Percentiles rank a stretch among this genome's conserved stretches.
phyloP scores from a whole-genome alignment of 2,797 vertebrate genomes.

The Holocentrus rufus region DNA sequence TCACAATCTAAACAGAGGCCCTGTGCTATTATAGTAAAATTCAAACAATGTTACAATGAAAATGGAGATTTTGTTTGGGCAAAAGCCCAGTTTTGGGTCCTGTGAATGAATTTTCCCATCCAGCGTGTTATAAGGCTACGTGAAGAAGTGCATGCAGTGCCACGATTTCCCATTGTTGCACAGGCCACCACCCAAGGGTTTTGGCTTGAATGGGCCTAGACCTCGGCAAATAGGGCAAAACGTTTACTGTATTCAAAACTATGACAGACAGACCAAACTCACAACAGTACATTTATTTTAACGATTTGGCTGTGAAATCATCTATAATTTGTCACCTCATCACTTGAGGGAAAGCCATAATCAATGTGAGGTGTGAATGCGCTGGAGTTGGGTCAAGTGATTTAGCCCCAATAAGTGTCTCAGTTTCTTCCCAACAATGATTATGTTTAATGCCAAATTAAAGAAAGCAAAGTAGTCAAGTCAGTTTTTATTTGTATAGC shows the following conservation, averaged over 20 bases:
- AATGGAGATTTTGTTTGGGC: conserved; percentile 59
- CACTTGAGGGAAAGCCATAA: conserved; percentile 16
- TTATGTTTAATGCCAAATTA: conserved; percentile 32
- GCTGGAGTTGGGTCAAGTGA: conserved; percentile 44
- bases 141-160: conserved; percentile 66
- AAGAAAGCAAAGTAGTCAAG: conserved; percentile 35
- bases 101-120: conserved; percentile 57
- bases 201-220: conserved; percentile 41
- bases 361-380: conserved; percentile 36
- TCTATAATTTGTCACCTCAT: conserved; percentile 14
- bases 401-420: conserved; percentile 39
- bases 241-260: conserved; percentile 13
- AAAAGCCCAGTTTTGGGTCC: conserved; percentile 31
- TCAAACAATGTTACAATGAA: conserved; percentile 65
- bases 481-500: no score
- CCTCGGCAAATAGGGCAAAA: conserved; percentile 14
- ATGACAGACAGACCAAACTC: neutral
- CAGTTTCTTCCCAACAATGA: conserved; percentile 34
- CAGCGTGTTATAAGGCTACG: conserved; percentile 51
- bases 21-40: conserved; percentile 37
- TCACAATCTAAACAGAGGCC: conserved; percentile 52
- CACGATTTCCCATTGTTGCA: conserved; percentile 41
- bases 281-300: neutral
- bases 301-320: neutral
- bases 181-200: conserved; percentile 49